phyloP scores from a whole-genome alignment of 2,888 invertebrate species.

The Erebia ligea region DNA sequence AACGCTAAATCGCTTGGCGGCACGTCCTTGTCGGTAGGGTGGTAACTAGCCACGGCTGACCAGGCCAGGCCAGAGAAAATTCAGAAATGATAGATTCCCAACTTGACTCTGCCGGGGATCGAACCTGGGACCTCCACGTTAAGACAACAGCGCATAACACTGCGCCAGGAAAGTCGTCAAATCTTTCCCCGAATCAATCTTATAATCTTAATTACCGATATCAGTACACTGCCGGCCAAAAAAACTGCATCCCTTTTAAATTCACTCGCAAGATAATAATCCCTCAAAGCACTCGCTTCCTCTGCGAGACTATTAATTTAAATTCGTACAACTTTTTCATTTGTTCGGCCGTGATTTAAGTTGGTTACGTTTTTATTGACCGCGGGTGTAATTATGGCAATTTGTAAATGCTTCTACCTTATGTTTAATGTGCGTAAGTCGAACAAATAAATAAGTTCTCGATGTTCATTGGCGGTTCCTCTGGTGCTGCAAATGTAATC shows the following conservation, averaged over 20 bases:
- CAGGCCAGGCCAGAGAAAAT: too few relatives aligned
- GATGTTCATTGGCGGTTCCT: too few relatives aligned
- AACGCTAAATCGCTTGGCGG: too few relatives aligned
- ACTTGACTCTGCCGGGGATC: too few relatives aligned
- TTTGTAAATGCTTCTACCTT: conserved; percentile 15
- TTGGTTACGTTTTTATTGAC: conserved; percentile 16
- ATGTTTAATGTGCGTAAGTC: conserved; percentile 7
- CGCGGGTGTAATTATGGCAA: conserved; percentile 17
- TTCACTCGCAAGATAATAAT: conserved; percentile 25
- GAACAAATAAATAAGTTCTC: conserved; percentile 4
- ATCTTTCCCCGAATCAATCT: conserved; percentile 15
- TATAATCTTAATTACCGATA: conserved; percentile 22
- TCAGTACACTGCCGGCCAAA: conserved; percentile 5
- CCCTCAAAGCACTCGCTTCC: conserved; percentile 27
- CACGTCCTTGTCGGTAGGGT: too few relatives aligned
- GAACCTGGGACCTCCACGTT: too few relatives aligned
- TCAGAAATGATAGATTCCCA: too few relatives aligned
- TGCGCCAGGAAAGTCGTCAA: too few relatives aligned
- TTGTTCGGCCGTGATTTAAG: conserved; percentile 17
- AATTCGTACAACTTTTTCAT: conserved; percentile 31
- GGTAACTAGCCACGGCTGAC: too few relatives aligned
- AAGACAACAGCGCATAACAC: too few relatives aligned
- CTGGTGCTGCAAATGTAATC: too few relatives aligned
- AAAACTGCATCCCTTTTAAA: conserved; percentile 24
- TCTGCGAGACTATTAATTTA: conserved; percentile 28